Conservation (phyloP, 2,888 invertebrate genomes). For the Phlogophora meticulosa region DNA sequence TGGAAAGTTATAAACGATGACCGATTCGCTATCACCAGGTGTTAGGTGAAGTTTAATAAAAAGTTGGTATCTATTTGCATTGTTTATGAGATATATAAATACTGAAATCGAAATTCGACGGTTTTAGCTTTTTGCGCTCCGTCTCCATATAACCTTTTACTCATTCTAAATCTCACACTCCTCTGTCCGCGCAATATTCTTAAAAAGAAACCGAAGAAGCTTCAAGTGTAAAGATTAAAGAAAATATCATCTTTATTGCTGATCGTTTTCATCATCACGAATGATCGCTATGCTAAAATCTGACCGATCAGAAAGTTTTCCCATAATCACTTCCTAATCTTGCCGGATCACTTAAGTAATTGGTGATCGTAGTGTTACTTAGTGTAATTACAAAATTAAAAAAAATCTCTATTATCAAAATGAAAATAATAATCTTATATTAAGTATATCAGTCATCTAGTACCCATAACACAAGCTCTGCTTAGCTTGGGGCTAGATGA, state of each 20-base stretch:
- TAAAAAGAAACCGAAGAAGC: too few species aligned
- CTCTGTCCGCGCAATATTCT: too few species aligned
- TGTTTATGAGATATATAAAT: background rate
- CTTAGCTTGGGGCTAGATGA: too few species aligned
- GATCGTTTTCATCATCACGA: background rate
- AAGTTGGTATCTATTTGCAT: background rate
- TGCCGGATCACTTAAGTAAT: background rate
- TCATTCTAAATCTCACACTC: too few species aligned
- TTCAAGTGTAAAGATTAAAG: background rate
- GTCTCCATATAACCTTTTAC: too few species aligned
- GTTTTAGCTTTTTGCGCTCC: too few species aligned
- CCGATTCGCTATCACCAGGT: conserved; percentile 7
- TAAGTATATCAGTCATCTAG: too few species aligned
- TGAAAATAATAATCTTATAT: too few species aligned
- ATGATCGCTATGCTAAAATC: background rate
- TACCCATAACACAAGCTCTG: too few species aligned
- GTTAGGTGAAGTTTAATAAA: background rate
- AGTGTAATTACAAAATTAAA: too few species aligned
- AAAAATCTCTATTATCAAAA: background rate
- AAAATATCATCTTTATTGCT: background rate
- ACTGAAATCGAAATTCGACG: too few species aligned
- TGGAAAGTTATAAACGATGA: conserved; percentile 37
- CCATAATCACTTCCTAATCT: conserved; percentile 1
- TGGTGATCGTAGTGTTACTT: too few species aligned
- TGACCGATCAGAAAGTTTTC: background rate